phyloP scores from a whole-genome alignment of 2,888 invertebrate genomes.

The Cheilosia impressa region DNA sequence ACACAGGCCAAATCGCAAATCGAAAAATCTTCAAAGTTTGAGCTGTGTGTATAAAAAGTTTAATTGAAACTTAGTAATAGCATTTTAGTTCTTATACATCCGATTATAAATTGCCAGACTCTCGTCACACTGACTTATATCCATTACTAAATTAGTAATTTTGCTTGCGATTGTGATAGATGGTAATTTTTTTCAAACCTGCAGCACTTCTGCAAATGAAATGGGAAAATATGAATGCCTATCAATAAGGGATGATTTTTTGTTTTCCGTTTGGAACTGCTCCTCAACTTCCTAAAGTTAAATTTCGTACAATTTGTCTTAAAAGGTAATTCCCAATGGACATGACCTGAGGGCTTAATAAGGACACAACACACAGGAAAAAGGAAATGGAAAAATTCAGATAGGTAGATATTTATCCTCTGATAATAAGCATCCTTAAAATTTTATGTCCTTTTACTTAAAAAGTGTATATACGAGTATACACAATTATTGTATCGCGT shows the following conservation, averaged over 20 bases:
- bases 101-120: too few relatives aligned
- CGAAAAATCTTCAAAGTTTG: too few relatives aligned
- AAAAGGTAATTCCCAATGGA: constrained; percentile 75
- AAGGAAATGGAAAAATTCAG: constrained; percentile 66
- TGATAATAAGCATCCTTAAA: constrained; percentile 74
- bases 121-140: constrained; percentile 3
- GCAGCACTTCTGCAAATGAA: constrained; percentile 53
- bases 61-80: too few relatives aligned
- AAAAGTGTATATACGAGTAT: constrained; percentile 63
- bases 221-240: constrained; percentile 60
- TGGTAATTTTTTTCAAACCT: constrained; percentile 26
- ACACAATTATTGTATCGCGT: constrained; percentile 72
- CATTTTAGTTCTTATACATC: too few relatives aligned
- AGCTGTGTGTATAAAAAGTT: too few relatives aligned
- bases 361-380: constrained; percentile 49
- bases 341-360: constrained; percentile 70
- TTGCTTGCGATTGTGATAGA: constrained; percentile 6
- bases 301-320: constrained; percentile 72
- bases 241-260: constrained; percentile 72
- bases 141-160: constrained; percentile 37
- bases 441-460: constrained; percentile 73
- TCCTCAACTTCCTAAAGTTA: constrained; percentile 49
- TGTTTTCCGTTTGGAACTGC: constrained; percentile 20
- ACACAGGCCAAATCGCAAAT: too few relatives aligned
- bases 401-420: constrained; percentile 74